These are phyloP conservation scores for Nesometra sesokonis DNA, from an alignment of 35 echinoderm and acorn worm species.

Conservation along the genomic window DNA sequence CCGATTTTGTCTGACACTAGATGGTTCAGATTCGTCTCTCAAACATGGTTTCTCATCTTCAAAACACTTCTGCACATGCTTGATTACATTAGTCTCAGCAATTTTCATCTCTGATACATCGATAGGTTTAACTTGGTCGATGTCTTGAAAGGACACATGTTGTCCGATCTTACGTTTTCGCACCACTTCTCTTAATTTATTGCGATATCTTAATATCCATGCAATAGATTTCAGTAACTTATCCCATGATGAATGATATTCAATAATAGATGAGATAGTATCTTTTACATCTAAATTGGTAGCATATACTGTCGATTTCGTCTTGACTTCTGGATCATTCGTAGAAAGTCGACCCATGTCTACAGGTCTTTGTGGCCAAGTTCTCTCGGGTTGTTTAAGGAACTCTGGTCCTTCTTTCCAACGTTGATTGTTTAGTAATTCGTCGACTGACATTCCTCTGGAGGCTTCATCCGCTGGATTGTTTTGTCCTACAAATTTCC, in stretches of 20 bases:
- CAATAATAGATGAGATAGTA: background rate
- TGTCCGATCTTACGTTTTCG: background rate
- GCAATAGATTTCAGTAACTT: background rate
- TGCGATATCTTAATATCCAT: background rate
- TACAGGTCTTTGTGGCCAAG: background rate
- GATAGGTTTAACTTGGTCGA: background rate
- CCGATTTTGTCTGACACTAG: background rate
- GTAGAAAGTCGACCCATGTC: background rate
- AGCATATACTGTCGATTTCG: background rate
- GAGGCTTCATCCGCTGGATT: constrained; percentile 50
- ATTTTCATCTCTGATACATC: constrained; percentile 6
- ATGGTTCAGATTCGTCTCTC: background rate
- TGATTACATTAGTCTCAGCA: constrained; percentile 17
- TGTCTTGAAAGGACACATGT: background rate
- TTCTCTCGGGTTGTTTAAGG: background rate
- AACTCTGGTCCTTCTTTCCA: background rate
- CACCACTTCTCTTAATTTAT: background rate
- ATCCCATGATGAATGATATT: background rate
- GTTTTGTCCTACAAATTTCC: constrained; percentile 16
- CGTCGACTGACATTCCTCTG: background rate
- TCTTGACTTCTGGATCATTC: background rate
- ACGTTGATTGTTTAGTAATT: background rate
- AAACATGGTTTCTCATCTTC: background rate
- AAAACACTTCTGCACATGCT: constrained; percentile 22
- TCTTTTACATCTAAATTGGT: background rate